Conservation (phyloP, 2,888 invertebrate genomes). For the Drosophila lutescens region DNA sequence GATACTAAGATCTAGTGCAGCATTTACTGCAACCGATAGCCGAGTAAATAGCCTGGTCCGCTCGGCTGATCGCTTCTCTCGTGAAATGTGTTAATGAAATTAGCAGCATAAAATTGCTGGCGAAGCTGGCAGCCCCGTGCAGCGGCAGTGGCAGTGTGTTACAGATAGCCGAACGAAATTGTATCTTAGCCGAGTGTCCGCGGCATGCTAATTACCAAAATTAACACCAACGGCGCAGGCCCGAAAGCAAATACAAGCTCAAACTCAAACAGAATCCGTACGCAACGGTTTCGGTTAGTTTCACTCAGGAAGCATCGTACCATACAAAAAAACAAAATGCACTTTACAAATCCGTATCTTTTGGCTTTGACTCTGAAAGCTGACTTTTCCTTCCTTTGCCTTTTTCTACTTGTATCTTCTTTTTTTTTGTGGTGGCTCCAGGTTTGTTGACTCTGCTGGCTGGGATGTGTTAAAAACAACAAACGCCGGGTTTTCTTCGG, state of each 20-base stretch:
- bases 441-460: constrained; percentile 43
- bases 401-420: constrained; percentile 32
- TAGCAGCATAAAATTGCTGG: constrained; percentile 75
- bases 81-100: constrained; percentile 79
- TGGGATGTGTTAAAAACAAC: constrained; percentile 71
- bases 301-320: constrained; percentile 59
- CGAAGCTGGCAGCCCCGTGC: constrained; percentile 36
- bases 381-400: constrained; percentile 32
- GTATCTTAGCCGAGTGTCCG: constrained; percentile 52
- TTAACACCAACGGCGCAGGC: constrained; percentile 66
- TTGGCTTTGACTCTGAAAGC: constrained; percentile 25
- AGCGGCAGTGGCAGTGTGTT: constrained; percentile 54
- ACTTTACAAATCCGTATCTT: constrained; percentile 12
- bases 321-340: constrained; percentile 11
- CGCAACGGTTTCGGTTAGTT: constrained; percentile 67
- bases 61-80: constrained; percentile 52
- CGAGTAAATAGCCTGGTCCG: constrained; percentile 53
- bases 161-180: constrained; percentile 47
- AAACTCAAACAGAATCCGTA: constrained; percentile 47
- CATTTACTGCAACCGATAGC: constrained; percentile 24
- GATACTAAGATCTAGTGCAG: constrained; percentile 30
- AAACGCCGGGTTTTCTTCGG: constrained; percentile 71
- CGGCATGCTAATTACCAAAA: constrained; percentile 73
- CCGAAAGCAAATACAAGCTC: constrained; percentile 31
- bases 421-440: constrained; percentile 23